phyloP scores from a whole-genome alignment of 2,888 invertebrate species.

The Brachyopa scutellaris region DNA sequence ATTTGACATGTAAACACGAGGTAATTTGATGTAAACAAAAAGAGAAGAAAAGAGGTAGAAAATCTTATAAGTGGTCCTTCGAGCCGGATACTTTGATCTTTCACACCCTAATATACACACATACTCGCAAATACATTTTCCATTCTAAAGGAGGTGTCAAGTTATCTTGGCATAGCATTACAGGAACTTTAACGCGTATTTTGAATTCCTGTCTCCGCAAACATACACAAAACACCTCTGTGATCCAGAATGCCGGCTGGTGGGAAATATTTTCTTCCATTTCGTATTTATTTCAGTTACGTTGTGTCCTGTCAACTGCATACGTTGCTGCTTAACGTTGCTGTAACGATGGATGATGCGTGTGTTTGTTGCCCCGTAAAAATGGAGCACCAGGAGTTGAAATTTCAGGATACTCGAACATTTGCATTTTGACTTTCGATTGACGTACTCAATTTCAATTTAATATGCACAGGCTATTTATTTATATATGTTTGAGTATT shows the following conservation, averaged over 20 bases:
- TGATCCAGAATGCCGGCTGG: too few species aligned
- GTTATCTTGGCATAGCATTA: not conserved
- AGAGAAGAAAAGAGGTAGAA: not conserved
- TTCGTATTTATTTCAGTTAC: conserved; percentile 8
- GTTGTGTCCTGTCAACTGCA: conserved; percentile 51
- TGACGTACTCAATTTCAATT: conserved; percentile 63
- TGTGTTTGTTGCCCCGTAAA: not conserved
- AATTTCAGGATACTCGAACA: conserved; percentile 28
- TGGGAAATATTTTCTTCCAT: conserved; percentile 10
- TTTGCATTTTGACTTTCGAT: conserved; percentile 60
- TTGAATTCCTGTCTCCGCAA: too few species aligned
- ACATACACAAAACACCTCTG: too few species aligned
- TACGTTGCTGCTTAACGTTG: not conserved
- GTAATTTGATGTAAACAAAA: conserved; percentile 9
- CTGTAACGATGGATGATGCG: conserved; percentile 2
- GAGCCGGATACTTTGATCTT: conserved; percentile 39
- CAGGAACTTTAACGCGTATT: conserved; percentile 38
- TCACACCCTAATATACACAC: not conserved
- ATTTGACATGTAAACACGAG: conserved; percentile 43
- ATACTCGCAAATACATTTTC: not conserved
- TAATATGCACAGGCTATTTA: conserved; percentile 16
- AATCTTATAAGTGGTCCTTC: conserved; percentile 34
- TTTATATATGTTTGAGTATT: too few species aligned
- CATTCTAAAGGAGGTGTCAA: conserved; percentile 29
- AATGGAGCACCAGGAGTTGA: not conserved